phyloP scores from a whole-genome alignment of 2,113 vertebrate genomes.

The Hipposideros armiger region DNA sequence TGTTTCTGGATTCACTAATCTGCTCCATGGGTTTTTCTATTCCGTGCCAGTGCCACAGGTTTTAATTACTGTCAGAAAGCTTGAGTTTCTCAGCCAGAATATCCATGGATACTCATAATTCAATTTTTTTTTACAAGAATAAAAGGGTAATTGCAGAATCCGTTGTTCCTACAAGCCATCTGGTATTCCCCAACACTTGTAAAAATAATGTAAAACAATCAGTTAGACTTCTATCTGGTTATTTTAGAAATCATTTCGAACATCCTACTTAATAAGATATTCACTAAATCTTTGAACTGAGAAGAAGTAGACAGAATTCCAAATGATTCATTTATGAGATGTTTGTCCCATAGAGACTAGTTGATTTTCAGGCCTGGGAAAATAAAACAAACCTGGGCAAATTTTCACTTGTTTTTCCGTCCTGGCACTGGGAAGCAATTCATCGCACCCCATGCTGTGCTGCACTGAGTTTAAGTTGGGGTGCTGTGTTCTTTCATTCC shows the following conservation, averaged over 20 bases:
- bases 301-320: constrained; percentile 43
- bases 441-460: accelerated
- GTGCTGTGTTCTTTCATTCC: accelerated
- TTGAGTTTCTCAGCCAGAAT: background rate
- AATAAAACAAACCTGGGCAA: constrained; percentile 8
- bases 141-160: constrained; percentile 62
- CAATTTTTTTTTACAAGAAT: background rate
- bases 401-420: background rate
- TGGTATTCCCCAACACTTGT: constrained; percentile 64
- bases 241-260: constrained; percentile 69
- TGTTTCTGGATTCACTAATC: background rate
- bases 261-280: constrained; percentile 44
- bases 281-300: constrained; percentile 10
- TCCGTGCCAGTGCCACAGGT: no score
- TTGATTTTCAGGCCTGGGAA: constrained; percentile 50
- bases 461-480: background rate
- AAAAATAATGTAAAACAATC: constrained; percentile 63
- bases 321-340: background rate
- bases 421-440: background rate
- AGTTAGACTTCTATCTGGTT: constrained; percentile 73
- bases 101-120: background rate
- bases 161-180: constrained; percentile 76
- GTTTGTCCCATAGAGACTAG: background rate
- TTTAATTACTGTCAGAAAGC: constrained; percentile 5
- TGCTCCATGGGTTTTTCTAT: background rate